A percentile compares a stretch with the other conserved stretches of the same genome.
These are phyloP conservation scores for Zelostemma sp. DNA, from an alignment of 1,140 invertebrate species.

Conservation along the genomic window DNA sequence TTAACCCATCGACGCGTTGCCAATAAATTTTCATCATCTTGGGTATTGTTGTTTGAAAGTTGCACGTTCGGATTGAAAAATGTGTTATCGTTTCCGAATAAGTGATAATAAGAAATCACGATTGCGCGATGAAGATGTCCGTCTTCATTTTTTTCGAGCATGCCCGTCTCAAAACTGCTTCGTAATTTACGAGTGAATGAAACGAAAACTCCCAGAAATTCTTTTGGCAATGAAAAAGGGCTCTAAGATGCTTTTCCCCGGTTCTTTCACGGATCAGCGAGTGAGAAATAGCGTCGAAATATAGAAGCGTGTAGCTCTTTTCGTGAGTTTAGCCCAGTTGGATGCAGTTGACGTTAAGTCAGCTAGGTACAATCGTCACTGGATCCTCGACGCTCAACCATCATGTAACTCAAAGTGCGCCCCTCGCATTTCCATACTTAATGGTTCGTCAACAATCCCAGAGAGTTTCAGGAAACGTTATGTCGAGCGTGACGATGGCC, in stretches of 20 bases:
- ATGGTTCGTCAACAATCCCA: slow-evolving; percentile 28
- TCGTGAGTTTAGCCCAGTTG: too few relatives aligned
- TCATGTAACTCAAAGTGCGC: slow-evolving; percentile 11
- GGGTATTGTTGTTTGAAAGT: too few relatives aligned
- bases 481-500: not conserved
- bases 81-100: too few relatives aligned
- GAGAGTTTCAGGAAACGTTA: slow-evolving; percentile 2
- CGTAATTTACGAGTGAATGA: not conserved
- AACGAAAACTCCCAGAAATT: slow-evolving; percentile 3
- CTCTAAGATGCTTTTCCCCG: too few relatives aligned
- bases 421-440: slow-evolving; percentile 28
- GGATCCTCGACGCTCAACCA: not conserved
- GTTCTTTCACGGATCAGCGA: too few relatives aligned
- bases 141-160: not conserved
- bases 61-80: too few relatives aligned
- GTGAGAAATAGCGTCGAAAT: too few relatives aligned
- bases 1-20: too few relatives aligned
- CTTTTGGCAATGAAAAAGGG: not conserved
- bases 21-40: too few relatives aligned
- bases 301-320: too few relatives aligned
- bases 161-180: not conserved
- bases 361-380: slow-evolving; percentile 13
- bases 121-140: not conserved
- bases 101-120: too few relatives aligned
- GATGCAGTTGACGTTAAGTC: not conserved